Conservation (phyloP, 2,888 invertebrate genomes). For the Pseudolycoriella hygida region DNA sequence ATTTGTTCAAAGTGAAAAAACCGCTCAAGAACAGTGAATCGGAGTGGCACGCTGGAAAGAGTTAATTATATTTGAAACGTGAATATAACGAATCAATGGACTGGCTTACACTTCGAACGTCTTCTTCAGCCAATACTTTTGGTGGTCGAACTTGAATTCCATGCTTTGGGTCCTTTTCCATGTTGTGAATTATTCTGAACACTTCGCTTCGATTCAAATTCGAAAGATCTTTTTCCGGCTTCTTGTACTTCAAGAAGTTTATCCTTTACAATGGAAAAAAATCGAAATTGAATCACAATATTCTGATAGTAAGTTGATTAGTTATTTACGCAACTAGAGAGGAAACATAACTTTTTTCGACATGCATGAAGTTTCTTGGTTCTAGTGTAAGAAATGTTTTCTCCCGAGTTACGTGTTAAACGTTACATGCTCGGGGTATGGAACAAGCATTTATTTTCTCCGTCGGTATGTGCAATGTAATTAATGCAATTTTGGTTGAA, state of each 20-base stretch:
- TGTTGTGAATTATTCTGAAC: constrained; percentile 60
- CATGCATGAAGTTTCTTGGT: too few species aligned
- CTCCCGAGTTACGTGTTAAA: too few species aligned
- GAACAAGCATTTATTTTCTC: too few species aligned
- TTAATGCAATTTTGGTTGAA: too few species aligned
- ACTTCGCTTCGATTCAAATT: constrained; percentile 64
- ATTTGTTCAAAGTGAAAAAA: too few species aligned
- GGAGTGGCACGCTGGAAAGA: neutral
- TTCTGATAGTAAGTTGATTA: too few species aligned
- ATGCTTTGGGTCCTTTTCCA: constrained; percentile 46
- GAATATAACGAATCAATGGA: neutral
- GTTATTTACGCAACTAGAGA: too few species aligned
- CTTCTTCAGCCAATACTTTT: constrained; percentile 48
- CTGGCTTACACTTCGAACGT: constrained; percentile 17
- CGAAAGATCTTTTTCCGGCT: constrained; percentile 54
- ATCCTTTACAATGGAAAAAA: constrained; percentile 37
- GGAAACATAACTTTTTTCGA: too few species aligned
- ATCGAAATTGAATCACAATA: too few species aligned
- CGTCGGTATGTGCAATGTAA: too few species aligned
- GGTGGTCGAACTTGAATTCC: constrained; percentile 46
- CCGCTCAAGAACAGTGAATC: neutral
- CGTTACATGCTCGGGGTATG: too few species aligned
- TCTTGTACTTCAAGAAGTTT: constrained; percentile 81
- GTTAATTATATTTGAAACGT: neutral
- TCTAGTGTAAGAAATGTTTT: too few species aligned